phyloP scores from a whole-genome alignment of 2,797 vertebrate species.

The Calcarius lapponicus region DNA sequence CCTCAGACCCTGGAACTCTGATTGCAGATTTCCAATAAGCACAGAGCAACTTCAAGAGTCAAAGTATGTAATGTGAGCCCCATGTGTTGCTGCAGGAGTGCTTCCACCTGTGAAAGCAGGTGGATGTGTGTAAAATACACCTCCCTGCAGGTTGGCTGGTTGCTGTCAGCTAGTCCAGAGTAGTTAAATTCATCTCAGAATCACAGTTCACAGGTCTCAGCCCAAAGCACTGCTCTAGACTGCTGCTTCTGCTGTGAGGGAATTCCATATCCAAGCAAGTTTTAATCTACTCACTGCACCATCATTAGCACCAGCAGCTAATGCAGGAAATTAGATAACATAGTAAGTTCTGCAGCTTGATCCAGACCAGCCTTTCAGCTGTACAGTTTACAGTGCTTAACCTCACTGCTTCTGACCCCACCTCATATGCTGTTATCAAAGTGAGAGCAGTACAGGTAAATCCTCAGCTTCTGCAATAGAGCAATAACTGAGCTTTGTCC shows the following conservation, averaged over 20 bases:
- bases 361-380: neutral
- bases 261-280: neutral
- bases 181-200: neutral
- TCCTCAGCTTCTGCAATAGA: neutral
- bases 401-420: neutral
- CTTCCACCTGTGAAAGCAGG: neutral
- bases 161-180: neutral
- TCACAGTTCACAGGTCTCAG: rapidly evolving
- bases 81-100: rapidly evolving
- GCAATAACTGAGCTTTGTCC: neutral
- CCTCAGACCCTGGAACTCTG: neutral
- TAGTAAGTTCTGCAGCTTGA: neutral
- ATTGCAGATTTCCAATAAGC: neutral
- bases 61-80: neutral
- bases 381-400: neutral
- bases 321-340: neutral
- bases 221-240: neutral
- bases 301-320: neutral
- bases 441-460: neutral
- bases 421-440: neutral
- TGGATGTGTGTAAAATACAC: neutral
- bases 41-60: neutral
- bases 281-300: neutral
- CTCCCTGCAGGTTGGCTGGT: neutral
- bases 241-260: neutral